Evolutionary conservation across 2,797 vertebrate species (phyloP), one percentile per base, ranked within the genome.

Genomic region (Macropus fuliginosus): DNA sequence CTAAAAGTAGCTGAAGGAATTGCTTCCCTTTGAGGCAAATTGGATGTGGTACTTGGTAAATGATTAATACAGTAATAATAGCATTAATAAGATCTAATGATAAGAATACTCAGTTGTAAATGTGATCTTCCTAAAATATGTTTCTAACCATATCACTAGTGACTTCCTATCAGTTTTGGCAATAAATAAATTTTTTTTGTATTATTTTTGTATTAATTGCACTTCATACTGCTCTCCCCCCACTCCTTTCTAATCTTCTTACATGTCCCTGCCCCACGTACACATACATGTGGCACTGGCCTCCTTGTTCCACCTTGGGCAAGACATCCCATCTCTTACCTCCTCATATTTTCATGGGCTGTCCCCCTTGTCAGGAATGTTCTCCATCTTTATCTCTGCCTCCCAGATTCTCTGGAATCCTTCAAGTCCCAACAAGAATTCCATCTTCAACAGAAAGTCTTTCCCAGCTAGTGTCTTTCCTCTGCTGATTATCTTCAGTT

Each of bases 251-350:
- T 96, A 96, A 93, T 97, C 93, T 94, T 29, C 90, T 94, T 93
- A 66, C 94, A 93, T 54, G 40, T 98, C 95, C 62, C 97, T 54
- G 92, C 90, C 21, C 66, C 40, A 98, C 97, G 93, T 98, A 96
- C 52, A 52, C 6, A 6, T 52, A 52, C 52, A 52, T 52, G 21
- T 50, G 40, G 12, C 24, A 87, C 1, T 66, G 40, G 40, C 10
- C 14, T 81, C n/a, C n/a, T 74, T 40, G 18, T n/a, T 81, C n/a
- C n/a, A 40, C 66, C 18, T 81, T 87, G 74, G 13, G 27, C 21
- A 46, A 46, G 4, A 87, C 8, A 50, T 50, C 50, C 40, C n/a
- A 3, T 50, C 9, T 87, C 74, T 50, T 46, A 81, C 2, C 66
- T 50, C 21, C 40, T 50, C 21, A 87, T 3, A 50, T 50, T 87